A percentile compares a stretch with the other conserved stretches of the same genome.
phyloP scores from a whole-genome alignment of 2,113 vertebrate species.

The Zootoca vivipara region DNA sequence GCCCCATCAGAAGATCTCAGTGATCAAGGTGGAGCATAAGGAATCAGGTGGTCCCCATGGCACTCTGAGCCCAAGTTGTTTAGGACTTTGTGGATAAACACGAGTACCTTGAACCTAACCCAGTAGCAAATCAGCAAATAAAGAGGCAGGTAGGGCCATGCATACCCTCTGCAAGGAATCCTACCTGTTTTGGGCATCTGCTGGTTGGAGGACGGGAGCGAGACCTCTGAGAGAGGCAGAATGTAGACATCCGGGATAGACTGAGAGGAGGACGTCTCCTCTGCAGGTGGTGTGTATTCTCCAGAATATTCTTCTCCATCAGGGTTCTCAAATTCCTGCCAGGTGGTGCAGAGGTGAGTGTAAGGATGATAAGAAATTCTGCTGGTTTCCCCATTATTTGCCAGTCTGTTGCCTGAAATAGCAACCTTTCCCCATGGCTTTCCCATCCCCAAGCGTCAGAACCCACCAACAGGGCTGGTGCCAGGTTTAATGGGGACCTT shows the following conservation, averaged over 20 bases:
- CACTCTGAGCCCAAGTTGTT: no score
- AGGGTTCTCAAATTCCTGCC: constrained; percentile 91
- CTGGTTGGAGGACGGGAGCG: constrained; percentile 67
- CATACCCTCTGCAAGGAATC: fast-evolving
- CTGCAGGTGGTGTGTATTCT: constrained; percentile 88
- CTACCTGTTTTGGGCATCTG: constrained; percentile 72
- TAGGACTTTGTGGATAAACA: no score
- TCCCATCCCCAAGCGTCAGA: not conserved
- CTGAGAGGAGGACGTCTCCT: constrained; percentile 91
- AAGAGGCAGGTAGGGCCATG: not conserved
- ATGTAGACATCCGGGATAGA: constrained; percentile 93
- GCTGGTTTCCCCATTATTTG: not conserved
- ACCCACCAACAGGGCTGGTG: no score
- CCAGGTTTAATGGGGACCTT: no score
- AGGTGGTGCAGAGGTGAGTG: not conserved
- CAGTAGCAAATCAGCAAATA: no score
- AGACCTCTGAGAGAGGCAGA: constrained; percentile 81
- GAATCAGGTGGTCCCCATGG: no score
- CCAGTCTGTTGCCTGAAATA: not conserved
- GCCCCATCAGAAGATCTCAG: no score
- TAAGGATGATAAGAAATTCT: not conserved
- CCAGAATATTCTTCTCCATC: constrained; percentile 90
- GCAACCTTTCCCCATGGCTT: not conserved
- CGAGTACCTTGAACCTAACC: no score
- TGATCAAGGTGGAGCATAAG: no score